A percentile compares a stretch with the other conserved stretches of the same genome.
These are phyloP conservation scores for Romanogobio albipinnatus DNA, from an alignment of 2,113 vertebrate species.

Conservation along the genomic window DNA sequence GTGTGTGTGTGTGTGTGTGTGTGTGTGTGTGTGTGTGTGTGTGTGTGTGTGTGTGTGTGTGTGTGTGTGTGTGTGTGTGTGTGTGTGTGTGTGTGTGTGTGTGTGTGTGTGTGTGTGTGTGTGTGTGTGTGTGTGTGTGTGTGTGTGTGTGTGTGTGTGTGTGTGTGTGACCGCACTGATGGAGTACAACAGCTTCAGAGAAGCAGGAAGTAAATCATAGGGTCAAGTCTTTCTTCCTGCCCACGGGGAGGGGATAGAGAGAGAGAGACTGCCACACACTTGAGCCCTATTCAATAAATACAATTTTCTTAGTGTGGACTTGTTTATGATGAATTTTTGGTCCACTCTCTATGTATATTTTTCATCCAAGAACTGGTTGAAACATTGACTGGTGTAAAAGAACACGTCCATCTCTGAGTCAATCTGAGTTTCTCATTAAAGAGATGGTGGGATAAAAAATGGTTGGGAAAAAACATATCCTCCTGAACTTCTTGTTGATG, in stretches of 20 bases:
- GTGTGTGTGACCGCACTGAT: conserved; percentile 62
- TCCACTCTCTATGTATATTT: background rate
- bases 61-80: conserved; percentile 55
- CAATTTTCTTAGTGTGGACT: conserved; percentile 53
- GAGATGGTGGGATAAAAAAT: no score
- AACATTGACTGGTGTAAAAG: background rate
- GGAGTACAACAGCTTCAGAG: conserved; percentile 60
- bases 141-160: conserved; percentile 52
- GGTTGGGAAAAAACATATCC: no score
- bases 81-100: conserved; percentile 44
- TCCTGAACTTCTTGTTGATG: no score
- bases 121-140: conserved; percentile 42
- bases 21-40: conserved; percentile 56
- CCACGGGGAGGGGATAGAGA: conserved; percentile 25
- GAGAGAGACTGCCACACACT: conserved; percentile 11
- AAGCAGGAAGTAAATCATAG: conserved; percentile 67
- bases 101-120: conserved; percentile 52
- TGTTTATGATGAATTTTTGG: conserved; percentile 55
- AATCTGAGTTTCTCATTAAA: background rate
- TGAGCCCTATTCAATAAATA: conserved; percentile 54
- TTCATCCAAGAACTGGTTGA: background rate
- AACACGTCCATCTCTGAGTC: background rate
- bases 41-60: conserved; percentile 38
- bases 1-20: conserved; percentile 35
- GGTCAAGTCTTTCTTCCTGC: conserved; percentile 60